These are phyloP conservation scores for Ochlodes sylvanus DNA, from an alignment of 2,888 invertebrate genomes.

Conservation along the genomic window DNA sequence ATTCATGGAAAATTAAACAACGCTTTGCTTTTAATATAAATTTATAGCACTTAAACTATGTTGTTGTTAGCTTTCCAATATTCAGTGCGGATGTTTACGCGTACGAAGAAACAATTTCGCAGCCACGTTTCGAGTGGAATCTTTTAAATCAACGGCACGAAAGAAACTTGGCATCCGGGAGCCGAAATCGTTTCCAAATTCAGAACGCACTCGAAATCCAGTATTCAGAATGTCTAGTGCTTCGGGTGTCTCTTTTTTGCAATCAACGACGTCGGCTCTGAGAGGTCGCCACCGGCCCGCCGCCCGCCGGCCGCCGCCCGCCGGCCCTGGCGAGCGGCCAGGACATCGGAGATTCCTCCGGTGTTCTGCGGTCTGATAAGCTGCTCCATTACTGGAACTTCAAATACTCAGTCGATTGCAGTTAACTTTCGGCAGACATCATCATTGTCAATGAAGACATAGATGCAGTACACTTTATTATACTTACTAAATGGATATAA, in stretches of 20 bases:
- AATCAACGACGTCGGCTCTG: slow-evolving; percentile 31
- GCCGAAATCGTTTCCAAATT: slow-evolving; percentile 35
- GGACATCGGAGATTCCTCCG: slow-evolving; percentile 18
- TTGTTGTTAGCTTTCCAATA: no score
- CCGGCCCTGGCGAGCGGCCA: slow-evolving; percentile 21
- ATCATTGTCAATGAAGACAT: not conserved
- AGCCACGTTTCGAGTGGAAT: slow-evolving; percentile 7
- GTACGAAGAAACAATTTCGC: slow-evolving; percentile 20
- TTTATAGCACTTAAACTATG: no score
- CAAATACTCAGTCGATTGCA: slow-evolving; percentile 9
- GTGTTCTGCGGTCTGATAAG: slow-evolving; percentile 25
- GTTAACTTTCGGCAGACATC: not conserved
- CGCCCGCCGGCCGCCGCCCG: slow-evolving; percentile 8
- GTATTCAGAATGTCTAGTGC: slow-evolving; percentile 35
- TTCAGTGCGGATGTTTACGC: not conserved
- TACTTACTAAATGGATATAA: not conserved
- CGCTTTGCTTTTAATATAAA: no score
- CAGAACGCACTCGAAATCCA: slow-evolving; percentile 35
- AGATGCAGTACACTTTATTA: not conserved
- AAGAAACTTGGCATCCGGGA: slow-evolving; percentile 35
- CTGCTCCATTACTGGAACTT: slow-evolving; percentile 23
- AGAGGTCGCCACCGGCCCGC: slow-evolving; percentile 23
- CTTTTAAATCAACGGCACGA: slow-evolving; percentile 27
- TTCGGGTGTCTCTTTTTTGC: slow-evolving; percentile 34
- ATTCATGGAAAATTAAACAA: no score